phyloP scores from a whole-genome alignment of 2,888 invertebrate genomes.

The Drosophila sordidapex region DNA sequence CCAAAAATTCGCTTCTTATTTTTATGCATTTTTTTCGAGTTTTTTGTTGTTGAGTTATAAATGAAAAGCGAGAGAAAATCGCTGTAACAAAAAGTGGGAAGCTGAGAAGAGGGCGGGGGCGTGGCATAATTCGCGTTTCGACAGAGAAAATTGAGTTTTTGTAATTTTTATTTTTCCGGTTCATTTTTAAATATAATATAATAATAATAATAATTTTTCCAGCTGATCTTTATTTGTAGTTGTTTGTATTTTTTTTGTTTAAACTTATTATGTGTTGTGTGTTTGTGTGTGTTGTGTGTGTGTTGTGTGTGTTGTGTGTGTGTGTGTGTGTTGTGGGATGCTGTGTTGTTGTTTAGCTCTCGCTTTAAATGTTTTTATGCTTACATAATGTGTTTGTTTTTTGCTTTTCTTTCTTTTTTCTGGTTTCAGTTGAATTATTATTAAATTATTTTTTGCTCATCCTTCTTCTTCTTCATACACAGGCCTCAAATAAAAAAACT shows the following conservation, averaged over 20 bases:
- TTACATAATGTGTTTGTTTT: conserved; percentile 60
- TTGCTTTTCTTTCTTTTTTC: conserved; percentile 23
- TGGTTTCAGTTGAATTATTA: conserved; percentile 72
- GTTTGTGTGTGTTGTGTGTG: conserved; percentile 1
- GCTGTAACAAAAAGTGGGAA: conserved; percentile 63
- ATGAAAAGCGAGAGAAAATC: neutral
- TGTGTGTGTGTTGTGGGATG: conserved; percentile 53
- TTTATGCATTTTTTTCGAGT: neutral
- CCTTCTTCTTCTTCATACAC: conserved; percentile 44
- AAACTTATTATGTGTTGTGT: conserved; percentile 74
- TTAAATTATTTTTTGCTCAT: conserved; percentile 72
- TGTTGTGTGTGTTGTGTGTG: conserved; percentile 23
- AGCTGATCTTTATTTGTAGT: conserved; percentile 76
- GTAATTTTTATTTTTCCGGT: conserved; percentile 79
- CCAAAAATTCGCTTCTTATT: conserved; percentile 41
- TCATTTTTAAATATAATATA: conserved; percentile 77
- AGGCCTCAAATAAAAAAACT: conserved; percentile 47
- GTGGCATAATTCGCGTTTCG: conserved; percentile 47
- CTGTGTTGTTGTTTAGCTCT: conserved; percentile 76
- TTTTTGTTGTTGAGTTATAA: neutral
- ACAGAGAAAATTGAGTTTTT: conserved; percentile 69
- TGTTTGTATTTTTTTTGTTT: conserved; percentile 51
- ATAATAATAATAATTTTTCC: conserved; percentile 79
- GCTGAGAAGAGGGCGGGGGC: neutral
- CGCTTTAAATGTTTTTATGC: conserved; percentile 78